phyloP scores from a whole-genome alignment of 2,797 vertebrate species.

The Phrynocephalus vlangalii region DNA sequence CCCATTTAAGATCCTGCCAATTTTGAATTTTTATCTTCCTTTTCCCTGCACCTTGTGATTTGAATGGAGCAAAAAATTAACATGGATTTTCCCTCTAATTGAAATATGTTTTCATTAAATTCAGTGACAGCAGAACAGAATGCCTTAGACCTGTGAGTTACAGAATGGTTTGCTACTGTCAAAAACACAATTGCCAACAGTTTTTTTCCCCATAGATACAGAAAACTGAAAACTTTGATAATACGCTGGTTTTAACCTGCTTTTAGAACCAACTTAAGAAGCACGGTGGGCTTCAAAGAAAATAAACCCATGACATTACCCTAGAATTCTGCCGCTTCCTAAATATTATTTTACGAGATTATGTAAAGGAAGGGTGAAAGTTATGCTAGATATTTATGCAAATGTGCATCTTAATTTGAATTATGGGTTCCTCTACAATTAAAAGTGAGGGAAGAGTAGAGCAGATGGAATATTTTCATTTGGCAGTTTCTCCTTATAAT shows the following conservation, averaged over 20 bases:
- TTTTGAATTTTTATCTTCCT: fast-evolving
- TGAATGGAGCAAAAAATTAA: slow-evolving; percentile 67
- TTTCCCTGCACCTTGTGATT: slow-evolving; percentile 41
- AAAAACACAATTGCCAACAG: slow-evolving; percentile 60
- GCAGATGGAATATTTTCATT: slow-evolving; percentile 16
- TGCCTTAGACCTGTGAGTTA: slow-evolving; percentile 41
- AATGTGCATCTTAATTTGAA: slow-evolving; percentile 20
- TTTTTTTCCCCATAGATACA: slow-evolving; percentile 41
- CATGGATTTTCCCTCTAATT: slow-evolving; percentile 58
- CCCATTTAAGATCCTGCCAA: slow-evolving; percentile 35
- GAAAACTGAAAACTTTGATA: slow-evolving; percentile 64
- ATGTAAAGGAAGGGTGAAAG: slow-evolving; percentile 6
- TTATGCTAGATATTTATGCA: slow-evolving; percentile 30
- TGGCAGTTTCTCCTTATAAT: slow-evolving; percentile 22
- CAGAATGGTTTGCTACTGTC: slow-evolving; percentile 66
- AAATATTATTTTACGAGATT: neutral
- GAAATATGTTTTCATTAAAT: slow-evolving; percentile 73
- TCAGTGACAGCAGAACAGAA: slow-evolving; percentile 72
- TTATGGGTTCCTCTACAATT: slow-evolving; percentile 29
- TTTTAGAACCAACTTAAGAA: slow-evolving; percentile 47
- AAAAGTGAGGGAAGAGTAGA: slow-evolving; percentile 19
- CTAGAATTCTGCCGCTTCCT: slow-evolving; percentile 1
- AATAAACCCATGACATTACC: slow-evolving; percentile 18
- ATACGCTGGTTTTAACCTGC: slow-evolving; percentile 57
- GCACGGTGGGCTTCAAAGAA: neutral